Conservation (phyloP, 2,113 vertebrate genomes). For the Gopherus flavomarginatus region DNA sequence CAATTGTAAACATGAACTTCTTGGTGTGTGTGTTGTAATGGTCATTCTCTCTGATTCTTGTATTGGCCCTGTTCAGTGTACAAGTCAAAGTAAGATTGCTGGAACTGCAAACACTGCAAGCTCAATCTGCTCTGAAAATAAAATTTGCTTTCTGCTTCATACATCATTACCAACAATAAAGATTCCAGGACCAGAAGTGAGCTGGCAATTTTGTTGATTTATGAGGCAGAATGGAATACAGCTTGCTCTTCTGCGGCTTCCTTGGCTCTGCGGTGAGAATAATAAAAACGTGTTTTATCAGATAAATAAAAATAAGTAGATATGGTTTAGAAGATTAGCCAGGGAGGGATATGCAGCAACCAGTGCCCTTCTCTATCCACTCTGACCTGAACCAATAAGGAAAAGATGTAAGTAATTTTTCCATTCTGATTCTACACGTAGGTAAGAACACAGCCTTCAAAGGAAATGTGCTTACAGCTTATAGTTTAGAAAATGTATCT, state of each 20-base stretch:
- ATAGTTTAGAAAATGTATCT: background rate
- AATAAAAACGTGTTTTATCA: background rate
- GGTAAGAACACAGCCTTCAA: background rate
- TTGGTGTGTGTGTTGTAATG: fast-evolving
- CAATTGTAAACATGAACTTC: too few species aligned
- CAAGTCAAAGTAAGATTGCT: background rate
- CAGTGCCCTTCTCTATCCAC: background rate
- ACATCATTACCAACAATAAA: background rate
- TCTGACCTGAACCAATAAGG: background rate
- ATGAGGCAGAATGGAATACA: background rate
- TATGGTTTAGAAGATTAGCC: background rate
- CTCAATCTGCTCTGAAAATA: background rate
- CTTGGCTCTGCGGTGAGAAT: background rate
- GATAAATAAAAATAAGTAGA: background rate
- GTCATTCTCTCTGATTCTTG: background rate
- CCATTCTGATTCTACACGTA: background rate
- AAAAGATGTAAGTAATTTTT: background rate
- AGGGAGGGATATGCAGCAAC: background rate
- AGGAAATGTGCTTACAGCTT: background rate
- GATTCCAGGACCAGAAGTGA: background rate
- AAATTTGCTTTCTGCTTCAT: background rate
- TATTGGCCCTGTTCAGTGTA: background rate
- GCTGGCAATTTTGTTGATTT: background rate
- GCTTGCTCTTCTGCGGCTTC: background rate
- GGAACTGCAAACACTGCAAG: background rate